Evolutionary conservation across 2,888 invertebrate genomes (phyloP).

Genomic region (Hoplodrina ambigua): DNA sequence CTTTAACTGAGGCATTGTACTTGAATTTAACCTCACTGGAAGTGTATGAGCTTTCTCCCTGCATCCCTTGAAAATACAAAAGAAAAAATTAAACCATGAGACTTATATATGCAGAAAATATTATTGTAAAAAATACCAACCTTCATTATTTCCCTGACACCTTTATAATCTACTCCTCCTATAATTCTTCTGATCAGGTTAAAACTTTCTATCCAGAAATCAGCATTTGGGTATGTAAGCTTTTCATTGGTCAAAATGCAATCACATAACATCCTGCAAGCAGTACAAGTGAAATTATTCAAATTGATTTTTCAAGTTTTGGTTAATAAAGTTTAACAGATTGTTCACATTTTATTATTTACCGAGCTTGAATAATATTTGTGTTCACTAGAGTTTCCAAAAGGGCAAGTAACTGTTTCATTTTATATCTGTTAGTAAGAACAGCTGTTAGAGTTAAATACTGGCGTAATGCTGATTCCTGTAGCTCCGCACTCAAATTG

Average conservation of each 20-base stretch:
- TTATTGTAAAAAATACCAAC: conserved; percentile 77
- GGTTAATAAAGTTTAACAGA: background rate
- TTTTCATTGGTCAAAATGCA: conserved; percentile 95
- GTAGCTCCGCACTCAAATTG: conserved; percentile 92
- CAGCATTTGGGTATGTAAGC: conserved; percentile 94
- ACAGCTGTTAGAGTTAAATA: conserved; percentile 94
- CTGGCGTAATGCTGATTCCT: conserved; percentile 94
- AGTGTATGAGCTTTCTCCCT: conserved; percentile 96
- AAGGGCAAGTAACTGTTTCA: conserved; percentile 94
- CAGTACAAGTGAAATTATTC: conserved; percentile 22
- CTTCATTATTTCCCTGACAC: conserved; percentile 97
- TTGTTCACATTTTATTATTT: conserved; percentile 34
- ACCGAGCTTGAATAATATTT: conserved; percentile 94
- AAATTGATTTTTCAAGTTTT: conserved; percentile 3
- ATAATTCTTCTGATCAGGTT: conserved; percentile 95
- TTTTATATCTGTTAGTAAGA: conserved; percentile 93
- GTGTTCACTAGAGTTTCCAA: conserved; percentile 94
- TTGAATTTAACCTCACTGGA: conserved; percentile 94
- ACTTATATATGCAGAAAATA: background rate
- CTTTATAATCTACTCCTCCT: conserved; percentile 98
- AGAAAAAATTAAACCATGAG: background rate
- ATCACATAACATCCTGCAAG: conserved; percentile 95
- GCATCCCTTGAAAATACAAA: conserved; percentile 91
- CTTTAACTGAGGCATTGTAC: conserved; percentile 95
- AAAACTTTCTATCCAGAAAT: conserved; percentile 98